Percentiles rank a stretch among this genome's conserved stretches.
phyloP scores from a whole-genome alignment of 2,797 vertebrate species.

The Pempheris klunzingeri region DNA sequence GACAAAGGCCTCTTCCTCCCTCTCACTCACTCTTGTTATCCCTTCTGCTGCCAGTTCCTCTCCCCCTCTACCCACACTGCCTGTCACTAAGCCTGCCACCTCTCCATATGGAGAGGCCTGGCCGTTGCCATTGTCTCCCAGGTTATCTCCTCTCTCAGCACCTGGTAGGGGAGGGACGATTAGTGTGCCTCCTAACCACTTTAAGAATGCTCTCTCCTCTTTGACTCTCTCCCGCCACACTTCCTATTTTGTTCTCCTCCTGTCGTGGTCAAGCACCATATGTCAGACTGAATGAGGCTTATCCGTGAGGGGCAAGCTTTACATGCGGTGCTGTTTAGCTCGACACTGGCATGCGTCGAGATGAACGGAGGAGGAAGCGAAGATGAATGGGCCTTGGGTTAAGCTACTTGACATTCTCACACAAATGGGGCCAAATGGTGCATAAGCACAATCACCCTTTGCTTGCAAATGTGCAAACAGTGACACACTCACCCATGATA shows the following conservation, averaged over 20 bases:
- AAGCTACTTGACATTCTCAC: conserved; percentile 73
- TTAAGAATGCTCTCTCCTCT: conserved; percentile 74
- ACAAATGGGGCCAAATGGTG: conserved; percentile 39
- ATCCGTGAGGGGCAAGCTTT: conserved; percentile 68
- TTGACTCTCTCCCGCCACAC: conserved; percentile 69
- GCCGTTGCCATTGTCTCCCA: conserved; percentile 69
- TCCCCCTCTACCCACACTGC: conserved; percentile 23
- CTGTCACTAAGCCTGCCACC: conserved; percentile 45
- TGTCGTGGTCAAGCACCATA: conserved; percentile 68
- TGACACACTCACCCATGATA: conserved; percentile 11
- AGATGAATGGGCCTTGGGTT: conserved; percentile 59
- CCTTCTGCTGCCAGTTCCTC: conserved; percentile 58
- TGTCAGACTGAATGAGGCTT: conserved; percentile 71
- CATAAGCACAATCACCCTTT: conserved; percentile 26
- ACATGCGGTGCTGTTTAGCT: conserved; percentile 58
- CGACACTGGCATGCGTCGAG: conserved; percentile 47
- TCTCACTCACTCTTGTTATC: conserved; percentile 65
- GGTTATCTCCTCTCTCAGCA: conserved; percentile 82
- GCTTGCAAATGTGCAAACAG: conserved; percentile 35
- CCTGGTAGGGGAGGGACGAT: conserved; percentile 78
- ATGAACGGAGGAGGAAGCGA: conserved; percentile 42
- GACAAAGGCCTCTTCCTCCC: conserved; percentile 62
- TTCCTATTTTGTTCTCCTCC: conserved; percentile 77
- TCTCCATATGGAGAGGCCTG: conserved; percentile 68
- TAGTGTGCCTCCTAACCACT: conserved; percentile 68